These are phyloP conservation scores for Patiria miniata DNA, from an alignment of 35 echinoderm and acorn worm species.

Conservation along the genomic window DNA sequence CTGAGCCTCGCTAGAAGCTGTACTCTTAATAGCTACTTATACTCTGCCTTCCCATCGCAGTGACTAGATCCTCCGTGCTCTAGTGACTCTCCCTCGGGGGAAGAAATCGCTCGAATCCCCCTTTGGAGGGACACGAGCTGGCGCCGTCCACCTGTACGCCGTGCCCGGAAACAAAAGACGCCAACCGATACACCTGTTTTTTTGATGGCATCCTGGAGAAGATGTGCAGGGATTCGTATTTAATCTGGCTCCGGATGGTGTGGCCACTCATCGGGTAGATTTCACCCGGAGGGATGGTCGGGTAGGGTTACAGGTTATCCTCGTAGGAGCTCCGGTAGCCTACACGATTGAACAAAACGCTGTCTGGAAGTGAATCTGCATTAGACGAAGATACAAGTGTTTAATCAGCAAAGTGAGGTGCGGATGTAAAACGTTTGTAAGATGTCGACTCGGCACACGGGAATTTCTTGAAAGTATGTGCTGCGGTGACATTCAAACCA, in stretches of 20 bases:
- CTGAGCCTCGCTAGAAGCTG: too few species aligned
- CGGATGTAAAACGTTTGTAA: too few species aligned
- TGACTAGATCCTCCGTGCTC: neutral
- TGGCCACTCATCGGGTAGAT: neutral
- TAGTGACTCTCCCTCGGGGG: neutral
- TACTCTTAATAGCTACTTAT: slow-evolving; percentile 5
- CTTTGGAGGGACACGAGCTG: neutral
- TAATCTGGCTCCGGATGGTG: slow-evolving; percentile 1
- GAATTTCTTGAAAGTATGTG: too few species aligned
- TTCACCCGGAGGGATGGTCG: neutral
- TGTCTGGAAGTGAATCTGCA: too few species aligned
- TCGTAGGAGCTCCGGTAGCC: too few species aligned
- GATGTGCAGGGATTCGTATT: neutral
- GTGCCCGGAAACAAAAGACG: neutral
- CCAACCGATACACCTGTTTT: slow-evolving; percentile 21
- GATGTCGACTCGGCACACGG: too few species aligned
- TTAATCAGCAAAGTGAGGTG: too few species aligned
- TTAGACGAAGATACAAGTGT: too few species aligned
- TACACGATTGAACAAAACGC: too few species aligned
- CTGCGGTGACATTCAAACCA: too few species aligned
- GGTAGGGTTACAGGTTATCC: neutral
- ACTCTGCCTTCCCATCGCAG: neutral
- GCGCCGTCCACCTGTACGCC: neutral
- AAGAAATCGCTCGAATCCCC: neutral
- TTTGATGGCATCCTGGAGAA: neutral